Conservation (phyloP, 2,797 vertebrate genomes). For the Sebastes hopkinsi region DNA sequence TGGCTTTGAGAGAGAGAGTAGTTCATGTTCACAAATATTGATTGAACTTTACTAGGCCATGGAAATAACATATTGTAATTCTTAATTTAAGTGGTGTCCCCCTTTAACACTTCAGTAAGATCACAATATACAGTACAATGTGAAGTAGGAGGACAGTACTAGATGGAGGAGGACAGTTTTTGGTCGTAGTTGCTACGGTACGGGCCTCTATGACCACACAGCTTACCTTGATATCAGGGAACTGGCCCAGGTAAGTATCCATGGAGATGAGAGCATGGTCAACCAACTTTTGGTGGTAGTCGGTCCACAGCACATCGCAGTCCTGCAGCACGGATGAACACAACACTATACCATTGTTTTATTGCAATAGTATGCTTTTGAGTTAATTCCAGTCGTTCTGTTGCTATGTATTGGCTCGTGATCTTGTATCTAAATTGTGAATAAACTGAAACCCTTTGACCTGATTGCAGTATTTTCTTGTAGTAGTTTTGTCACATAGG, state of each 20-base stretch:
- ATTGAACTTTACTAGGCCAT: no score
- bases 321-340: conserved; percentile 83
- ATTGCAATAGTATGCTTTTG: neutral
- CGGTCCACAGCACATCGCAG: conserved; percentile 94
- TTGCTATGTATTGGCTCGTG: neutral
- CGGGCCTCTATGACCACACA: no score
- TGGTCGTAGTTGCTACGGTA: neutral
- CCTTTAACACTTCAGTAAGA: neutral
- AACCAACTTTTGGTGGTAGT: conserved; percentile 99
- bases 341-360: neutral
- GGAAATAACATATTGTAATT: no score
- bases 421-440: neutral
- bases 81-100: no score
- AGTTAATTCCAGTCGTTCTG: neutral
- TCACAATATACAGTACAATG: neutral
- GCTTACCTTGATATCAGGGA: conserved; percentile 96
- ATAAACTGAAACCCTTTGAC: conserved; percentile 1
- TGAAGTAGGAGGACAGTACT: neutral
- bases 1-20: no score
- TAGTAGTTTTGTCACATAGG: neutral
- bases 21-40: no score
- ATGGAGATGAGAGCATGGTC: conserved; percentile 97
- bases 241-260: conserved; percentile 98
- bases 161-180: neutral
- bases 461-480: neutral